Base-by-base conservation (phyloP, 2,797 vertebrate genomes). In the Malurus leucopterus region DNA sequence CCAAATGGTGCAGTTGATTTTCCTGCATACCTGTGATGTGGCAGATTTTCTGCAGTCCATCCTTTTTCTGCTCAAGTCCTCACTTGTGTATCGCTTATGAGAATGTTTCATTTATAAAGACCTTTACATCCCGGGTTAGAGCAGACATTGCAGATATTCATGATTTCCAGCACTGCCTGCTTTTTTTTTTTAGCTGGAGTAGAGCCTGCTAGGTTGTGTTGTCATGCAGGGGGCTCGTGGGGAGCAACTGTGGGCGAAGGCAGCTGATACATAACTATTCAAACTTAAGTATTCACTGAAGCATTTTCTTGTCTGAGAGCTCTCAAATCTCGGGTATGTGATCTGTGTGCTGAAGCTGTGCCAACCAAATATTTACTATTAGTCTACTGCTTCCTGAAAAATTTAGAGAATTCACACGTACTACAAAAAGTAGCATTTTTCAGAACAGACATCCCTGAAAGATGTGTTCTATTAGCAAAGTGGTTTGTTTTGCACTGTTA, bases 361-460 rank as follows among this genome's bases (percentile, higher is more conserved):
- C 59, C 76, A 81, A 38, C 82, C 44, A 92, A 88, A 69, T 87
- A 83, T 91, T 93, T 90, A 78, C 73, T 89, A 46, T 86, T 89
- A 68, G n/a, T 55, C 26, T 74, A 8, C 26, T 69, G n/a, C 41
- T 71, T 44, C 70, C 67, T 62, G 51, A 70, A 81, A 90, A 75
- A 72, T 15, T 27, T 51, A 34, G 74, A 64, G n/a, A 72, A 68
- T 91, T 90, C 44, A 59, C 73, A 65, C 41, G 5, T 59, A 55
- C 41, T 74, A 62, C 16, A 58, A 58, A 58, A 71, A 83, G 55
- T 51, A 69, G 19, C 13, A 6, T 59, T 88, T 94, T 77, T 75
- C 21, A 1, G 26, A 84, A 46, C 23, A 58, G 29, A 11, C 9
- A 0, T 78, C 21, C 24, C 69, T 75, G 55, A 43, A 90, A 83